Percentiles rank a stretch among this genome's conserved stretches.
Evolutionary conservation across 2,888 invertebrate species (phyloP).

Genomic region (Gymnocheta viridis): DNA sequence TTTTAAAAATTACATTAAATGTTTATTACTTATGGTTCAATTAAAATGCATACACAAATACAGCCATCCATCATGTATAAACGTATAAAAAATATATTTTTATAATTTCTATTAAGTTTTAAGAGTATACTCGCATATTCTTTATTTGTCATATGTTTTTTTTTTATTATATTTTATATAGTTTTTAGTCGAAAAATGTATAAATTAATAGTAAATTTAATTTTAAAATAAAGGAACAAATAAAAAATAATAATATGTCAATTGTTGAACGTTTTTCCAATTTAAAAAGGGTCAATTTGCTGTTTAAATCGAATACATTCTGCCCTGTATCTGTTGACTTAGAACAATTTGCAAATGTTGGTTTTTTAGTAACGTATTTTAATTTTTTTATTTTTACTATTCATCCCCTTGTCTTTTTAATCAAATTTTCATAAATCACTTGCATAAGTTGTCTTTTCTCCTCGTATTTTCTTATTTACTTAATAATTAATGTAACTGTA

Average conservation of each 20-base stretch:
- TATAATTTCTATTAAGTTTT: conserved; percentile 25
- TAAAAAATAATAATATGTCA: background rate
- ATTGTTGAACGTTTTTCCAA: background rate
- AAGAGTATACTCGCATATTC: conserved; percentile 29
- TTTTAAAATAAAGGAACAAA: conserved; percentile 33
- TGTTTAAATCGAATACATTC: background rate
- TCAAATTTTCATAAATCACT: conserved; percentile 33
- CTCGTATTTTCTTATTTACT: background rate
- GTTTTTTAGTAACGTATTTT: conserved; percentile 1
- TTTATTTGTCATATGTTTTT: background rate
- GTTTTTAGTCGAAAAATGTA: conserved; percentile 24
- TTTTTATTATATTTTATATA: background rate
- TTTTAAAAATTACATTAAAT: conserved; percentile 27
- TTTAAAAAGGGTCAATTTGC: conserved; percentile 34
- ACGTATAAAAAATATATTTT: conserved; percentile 40
- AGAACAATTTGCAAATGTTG: conserved; percentile 24
- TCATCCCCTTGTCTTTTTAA: conserved; percentile 3
- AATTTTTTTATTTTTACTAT: background rate
- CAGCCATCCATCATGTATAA: conserved; percentile 57
- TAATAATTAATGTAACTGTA: background rate
- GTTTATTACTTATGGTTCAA: conserved; percentile 5
- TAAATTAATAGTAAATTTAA: conserved; percentile 55
- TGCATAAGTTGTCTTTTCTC: background rate
- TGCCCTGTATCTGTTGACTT: background rate
- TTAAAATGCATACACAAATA: conserved; percentile 8